Evolutionary conservation across 2,797 vertebrate genomes (phyloP).

Genomic region (Macropodus opercularis): DNA sequence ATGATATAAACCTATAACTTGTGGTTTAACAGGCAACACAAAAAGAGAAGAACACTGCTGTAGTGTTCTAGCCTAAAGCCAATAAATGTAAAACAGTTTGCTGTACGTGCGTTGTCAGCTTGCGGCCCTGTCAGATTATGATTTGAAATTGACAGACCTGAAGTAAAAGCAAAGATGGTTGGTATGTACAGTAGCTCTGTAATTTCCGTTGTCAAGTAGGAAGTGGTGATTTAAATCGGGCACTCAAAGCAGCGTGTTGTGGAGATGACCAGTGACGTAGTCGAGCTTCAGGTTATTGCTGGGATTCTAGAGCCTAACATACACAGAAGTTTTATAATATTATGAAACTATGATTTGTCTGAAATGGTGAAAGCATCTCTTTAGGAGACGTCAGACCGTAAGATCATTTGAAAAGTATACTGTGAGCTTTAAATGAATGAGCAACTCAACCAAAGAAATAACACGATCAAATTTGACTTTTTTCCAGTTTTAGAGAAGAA

Average conservation of each 20-base stretch:
- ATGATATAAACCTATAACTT: slow-evolving; percentile 6
- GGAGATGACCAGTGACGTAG: slow-evolving; percentile 4
- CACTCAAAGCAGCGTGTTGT: slow-evolving; percentile 13
- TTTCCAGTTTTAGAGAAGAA: too few relatives aligned
- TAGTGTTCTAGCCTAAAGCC: background rate
- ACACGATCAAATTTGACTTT: too few relatives aligned
- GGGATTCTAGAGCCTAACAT: background rate
- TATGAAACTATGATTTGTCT: too few relatives aligned
- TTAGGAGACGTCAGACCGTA: too few relatives aligned
- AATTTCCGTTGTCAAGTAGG: slow-evolving; percentile 24
- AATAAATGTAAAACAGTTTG: background rate
- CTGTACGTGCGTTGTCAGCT: background rate
- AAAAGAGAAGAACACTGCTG: background rate
- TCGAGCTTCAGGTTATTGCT: background rate
- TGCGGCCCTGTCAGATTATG: slow-evolving; percentile 3
- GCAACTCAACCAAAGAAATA: too few relatives aligned
- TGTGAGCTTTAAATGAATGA: too few relatives aligned
- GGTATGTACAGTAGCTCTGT: slow-evolving; percentile 5
- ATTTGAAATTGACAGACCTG: slow-evolving; percentile 20
- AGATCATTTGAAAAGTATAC: too few relatives aligned
- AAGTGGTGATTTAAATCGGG: slow-evolving; percentile 32
- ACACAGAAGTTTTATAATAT: slow-evolving; percentile 2
- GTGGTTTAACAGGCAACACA: background rate
- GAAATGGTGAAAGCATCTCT: too few relatives aligned
- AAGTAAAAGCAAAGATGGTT: slow-evolving; percentile 32